Base-by-base conservation (phyloP, 1,140 invertebrate species). In the Spodoptera litura region DNA sequence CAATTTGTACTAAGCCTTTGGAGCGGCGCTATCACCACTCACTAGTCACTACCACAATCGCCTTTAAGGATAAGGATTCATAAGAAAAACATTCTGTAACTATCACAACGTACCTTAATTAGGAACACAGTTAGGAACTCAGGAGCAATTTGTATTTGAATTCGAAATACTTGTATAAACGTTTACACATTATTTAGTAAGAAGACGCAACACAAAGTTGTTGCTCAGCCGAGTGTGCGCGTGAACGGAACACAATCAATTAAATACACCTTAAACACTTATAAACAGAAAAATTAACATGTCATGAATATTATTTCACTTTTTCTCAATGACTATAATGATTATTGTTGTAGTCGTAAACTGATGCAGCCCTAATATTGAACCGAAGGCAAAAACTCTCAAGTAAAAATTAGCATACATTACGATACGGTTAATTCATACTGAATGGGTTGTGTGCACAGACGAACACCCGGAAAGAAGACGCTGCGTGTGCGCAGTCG, bases 291-390 rank as follows among this genome's bases (percentile, higher is more conserved):
- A 88, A 91, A 93, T 93, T 92, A 93, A 91, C 90, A 93, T 93
- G 88, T 91, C 91, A 91, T 91, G 89, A 93, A 93, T 93, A 93
- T 90, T 91, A 91, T 90, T 91, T 88, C 87, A 88, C 85, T 91
- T 91, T 88, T 91, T 90, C 87, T 87, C 87, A 83, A 89, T 89
- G 87, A 88, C 89, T 44, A 44, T 44, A 44, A 88, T 85, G 85
- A 89, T 88, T 89, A 82, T 76, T 83, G 79, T 83, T 76, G 75
- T 83, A 78, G 85, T 84, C 82, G 83, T 83, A 52, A 75, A 75
- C 58, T 83, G 80, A 70, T 80, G 78, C 85, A 85, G 84, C 90
- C 85, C 90, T 90, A 89, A 87, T 87, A 89, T 91, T 89, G 88
- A 87, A 49, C 35, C 49, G 82, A 82, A 83, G 84, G 84, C 86